Conservation (phyloP, 37 sponge, comb jelly and placozoan genomes). For the Aphrocallistes beatrix region DNA sequence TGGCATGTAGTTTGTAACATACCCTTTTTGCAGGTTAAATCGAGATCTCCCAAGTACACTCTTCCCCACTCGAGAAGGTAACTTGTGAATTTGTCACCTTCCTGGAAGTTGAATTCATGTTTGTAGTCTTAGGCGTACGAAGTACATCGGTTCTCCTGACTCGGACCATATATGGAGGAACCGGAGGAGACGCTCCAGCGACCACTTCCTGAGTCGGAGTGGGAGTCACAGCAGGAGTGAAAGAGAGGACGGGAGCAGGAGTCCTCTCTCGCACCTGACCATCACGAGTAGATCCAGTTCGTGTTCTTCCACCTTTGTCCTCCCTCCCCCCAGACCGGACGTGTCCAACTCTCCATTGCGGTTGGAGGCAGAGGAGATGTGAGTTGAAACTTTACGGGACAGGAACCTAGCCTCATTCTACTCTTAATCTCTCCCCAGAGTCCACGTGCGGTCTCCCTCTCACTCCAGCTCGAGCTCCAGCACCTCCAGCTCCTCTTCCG, state of each 20-base stretch:
- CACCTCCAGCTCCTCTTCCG: background rate
- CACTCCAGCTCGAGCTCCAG: background rate
- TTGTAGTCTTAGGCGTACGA: background rate
- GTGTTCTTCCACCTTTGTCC: background rate
- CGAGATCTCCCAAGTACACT: background rate
- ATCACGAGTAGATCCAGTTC: background rate
- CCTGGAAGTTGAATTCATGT: background rate
- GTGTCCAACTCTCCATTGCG: background rate
- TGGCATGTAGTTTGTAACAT: background rate
- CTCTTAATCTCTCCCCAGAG: background rate
- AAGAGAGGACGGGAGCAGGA: background rate
- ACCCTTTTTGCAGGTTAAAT: background rate
- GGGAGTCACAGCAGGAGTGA: background rate
- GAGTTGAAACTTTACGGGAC: too few relatives aligned
- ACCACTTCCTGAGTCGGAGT: background rate
- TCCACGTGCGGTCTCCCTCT: too few relatives aligned
- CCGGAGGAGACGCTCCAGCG: background rate
- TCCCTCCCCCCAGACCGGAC: background rate
- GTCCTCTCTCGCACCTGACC: background rate
- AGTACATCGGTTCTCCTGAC: background rate
- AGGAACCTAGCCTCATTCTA: too few relatives aligned
- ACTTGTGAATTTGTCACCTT: background rate
- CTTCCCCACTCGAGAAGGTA: background rate
- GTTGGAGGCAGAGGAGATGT: background rate
- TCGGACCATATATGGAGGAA: background rate